Percentiles rank a stretch among this genome's conserved stretches.
phyloP scores from a whole-genome alignment of 2,113 vertebrate genomes.

The Paedocypris sp. region DNA sequence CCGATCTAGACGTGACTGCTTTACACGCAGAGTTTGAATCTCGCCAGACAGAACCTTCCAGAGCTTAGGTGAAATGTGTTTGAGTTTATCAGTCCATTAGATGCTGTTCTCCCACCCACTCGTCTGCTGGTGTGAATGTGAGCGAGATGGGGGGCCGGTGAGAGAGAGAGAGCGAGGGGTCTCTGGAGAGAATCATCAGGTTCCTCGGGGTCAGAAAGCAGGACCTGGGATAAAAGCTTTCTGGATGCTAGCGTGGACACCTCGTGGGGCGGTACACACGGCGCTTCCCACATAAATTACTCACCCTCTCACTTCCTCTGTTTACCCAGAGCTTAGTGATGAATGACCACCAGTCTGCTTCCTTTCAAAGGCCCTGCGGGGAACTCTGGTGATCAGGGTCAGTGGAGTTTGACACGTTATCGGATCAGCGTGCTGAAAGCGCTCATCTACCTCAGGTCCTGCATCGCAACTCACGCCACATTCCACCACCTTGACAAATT shows the following conservation, averaged over 20 bases:
- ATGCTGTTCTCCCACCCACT: too few relatives aligned
- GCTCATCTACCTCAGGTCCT: background rate
- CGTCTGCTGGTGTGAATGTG: background rate
- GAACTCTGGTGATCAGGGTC: constrained; percentile 23
- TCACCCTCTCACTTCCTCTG: constrained; percentile 36
- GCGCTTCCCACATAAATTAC: constrained; percentile 37
- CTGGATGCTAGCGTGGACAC: constrained; percentile 29
- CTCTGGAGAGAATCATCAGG: constrained; percentile 16
- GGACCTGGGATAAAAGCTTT: constrained; percentile 26
- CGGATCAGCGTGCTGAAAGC: background rate
- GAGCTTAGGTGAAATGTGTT: too few relatives aligned
- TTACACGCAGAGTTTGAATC: too few relatives aligned
- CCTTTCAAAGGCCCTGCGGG: constrained; percentile 9
- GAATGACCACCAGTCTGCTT: constrained; percentile 35
- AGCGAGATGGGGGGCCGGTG: constrained; percentile 1
- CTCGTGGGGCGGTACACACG: constrained; percentile 4
- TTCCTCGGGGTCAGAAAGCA: constrained; percentile 21
- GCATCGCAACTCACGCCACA: background rate
- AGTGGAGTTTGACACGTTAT: constrained; percentile 10
- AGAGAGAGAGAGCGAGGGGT: constrained; percentile 24
- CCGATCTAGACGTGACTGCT: too few relatives aligned
- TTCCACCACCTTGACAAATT: too few relatives aligned
- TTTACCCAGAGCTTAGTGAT: constrained; percentile 37
- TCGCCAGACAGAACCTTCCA: too few relatives aligned
- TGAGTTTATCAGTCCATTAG: too few relatives aligned